These are phyloP conservation scores for Macrochelys suwanniensis DNA, from an alignment of 2,797 vertebrate species.

Conservation along the genomic window DNA sequence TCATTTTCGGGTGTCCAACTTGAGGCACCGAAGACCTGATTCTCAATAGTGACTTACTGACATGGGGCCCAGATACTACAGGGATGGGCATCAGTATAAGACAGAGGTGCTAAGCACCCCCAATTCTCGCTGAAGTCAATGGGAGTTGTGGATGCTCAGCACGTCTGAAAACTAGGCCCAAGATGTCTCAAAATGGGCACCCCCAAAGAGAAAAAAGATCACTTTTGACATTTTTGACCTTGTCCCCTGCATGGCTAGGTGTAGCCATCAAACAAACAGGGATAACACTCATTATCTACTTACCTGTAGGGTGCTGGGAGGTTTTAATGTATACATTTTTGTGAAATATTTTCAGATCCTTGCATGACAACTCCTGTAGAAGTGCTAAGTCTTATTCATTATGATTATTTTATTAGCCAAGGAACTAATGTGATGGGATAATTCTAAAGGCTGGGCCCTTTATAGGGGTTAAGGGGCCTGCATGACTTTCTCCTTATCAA, in stretches of 20 bases:
- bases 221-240: background rate
- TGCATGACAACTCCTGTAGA: background rate
- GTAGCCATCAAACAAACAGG: rapidly evolving
- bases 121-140: background rate
- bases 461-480: background rate
- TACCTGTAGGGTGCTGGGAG: background rate
- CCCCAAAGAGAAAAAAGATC: background rate
- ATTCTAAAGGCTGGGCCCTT: background rate
- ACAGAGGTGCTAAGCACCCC: rapidly evolving
- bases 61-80: background rate
- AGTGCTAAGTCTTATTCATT: rapidly evolving
- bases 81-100: background rate
- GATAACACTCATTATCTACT: background rate
- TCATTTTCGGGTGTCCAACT: background rate
- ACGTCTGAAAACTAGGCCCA: background rate
- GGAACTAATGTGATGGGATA: background rate
- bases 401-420: background rate
- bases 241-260: background rate
- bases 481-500: background rate
- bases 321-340: background rate
- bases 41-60: background rate
- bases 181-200: background rate
- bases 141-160: rapidly evolving
- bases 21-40: rapidly evolving
- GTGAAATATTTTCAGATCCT: background rate